phyloP scores from a whole-genome alignment of 1,140 invertebrate species.

The Dendrolimus kikuchii region DNA sequence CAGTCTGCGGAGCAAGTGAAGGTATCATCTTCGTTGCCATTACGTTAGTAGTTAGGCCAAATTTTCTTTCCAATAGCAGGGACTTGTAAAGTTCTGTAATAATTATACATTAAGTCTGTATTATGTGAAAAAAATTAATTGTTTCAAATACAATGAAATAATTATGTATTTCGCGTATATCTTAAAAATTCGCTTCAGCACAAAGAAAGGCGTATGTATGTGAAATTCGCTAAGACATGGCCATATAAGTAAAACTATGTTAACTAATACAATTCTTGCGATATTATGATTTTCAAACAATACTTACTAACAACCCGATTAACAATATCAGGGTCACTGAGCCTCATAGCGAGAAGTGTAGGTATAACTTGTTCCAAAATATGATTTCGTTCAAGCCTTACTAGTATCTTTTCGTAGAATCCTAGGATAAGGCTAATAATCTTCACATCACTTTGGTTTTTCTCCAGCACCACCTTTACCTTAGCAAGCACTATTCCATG shows the following conservation, averaged over 20 bases:
- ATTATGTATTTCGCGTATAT: not conserved
- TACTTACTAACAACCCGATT: constrained; percentile 88
- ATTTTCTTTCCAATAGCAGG: constrained; percentile 93
- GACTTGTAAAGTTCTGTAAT: constrained; percentile 91
- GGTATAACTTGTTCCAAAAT: constrained; percentile 95
- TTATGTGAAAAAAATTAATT: not conserved
- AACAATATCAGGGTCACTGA: constrained; percentile 88
- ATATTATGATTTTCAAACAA: constrained; percentile 3
- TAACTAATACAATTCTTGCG: not conserved
- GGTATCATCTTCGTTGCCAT: constrained; percentile 97
- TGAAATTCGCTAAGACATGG: not conserved
- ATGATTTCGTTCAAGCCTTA: constrained; percentile 86
- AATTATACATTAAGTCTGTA: constrained; percentile 12
- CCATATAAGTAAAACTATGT: not conserved
- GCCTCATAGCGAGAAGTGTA: constrained; percentile 88
- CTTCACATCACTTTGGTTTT: constrained; percentile 85
- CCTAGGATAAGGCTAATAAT: constrained; percentile 83
- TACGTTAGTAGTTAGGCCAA: constrained; percentile 91
- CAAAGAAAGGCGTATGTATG: no score
- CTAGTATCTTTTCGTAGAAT: constrained; percentile 85
- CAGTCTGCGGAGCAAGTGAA: constrained; percentile 90
- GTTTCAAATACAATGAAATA: not conserved
- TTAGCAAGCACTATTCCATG: constrained; percentile 89
- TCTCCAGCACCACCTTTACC: constrained; percentile 90
- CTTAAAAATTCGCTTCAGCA: constrained; percentile 6